Evolutionary conservation across 2,797 vertebrate genomes (phyloP), one percentile per base, ranked within the genome.

Genomic region (Cetoscarus ocellatus): DNA sequence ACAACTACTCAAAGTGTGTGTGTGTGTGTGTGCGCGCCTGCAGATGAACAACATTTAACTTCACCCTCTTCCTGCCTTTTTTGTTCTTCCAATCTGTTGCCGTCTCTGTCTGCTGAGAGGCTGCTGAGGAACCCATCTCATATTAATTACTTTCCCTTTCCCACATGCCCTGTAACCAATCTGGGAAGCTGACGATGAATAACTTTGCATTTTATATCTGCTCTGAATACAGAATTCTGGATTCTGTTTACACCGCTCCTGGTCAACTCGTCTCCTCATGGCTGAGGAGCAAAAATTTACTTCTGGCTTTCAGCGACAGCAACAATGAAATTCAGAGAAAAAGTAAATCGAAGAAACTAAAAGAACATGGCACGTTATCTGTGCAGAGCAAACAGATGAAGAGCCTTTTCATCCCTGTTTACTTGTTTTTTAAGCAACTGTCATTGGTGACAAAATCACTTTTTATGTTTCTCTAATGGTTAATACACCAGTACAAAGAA

Each of bases 171-270:
- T 84, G 84, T 87, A 93, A 92, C 92, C 90, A 93, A 94, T 93
- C 87, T 93, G 77, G 79, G 84, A 86, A 87, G 79, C 83, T 81
- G 85, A 88, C 80, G 83, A 91, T 91, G 91, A 93, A 93, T 94
- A 93, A 93, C 87, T 94, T 92, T 91, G 91, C 93, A 93, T 93
- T 90, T 72, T 78, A 92, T 92, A 90, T 90, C 80, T 73, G 77
- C 89, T 86, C 85, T 77, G 73, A 90, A 93, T 88, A 89, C 70
- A 75, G 73, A 92, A 92, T 90, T 89, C 79, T 72, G 84, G 83
- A 89, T 82, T 88, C 84, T 79, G 87, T 93, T 93, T 91, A 91
- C 80, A 74, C 65, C 64, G 63, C 80, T 91, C 78, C 82, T 86
- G 71, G 88, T 91, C 92, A 88, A 86, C 85, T 86, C 62, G 79